These are phyloP conservation scores for Heliocidaris tuberculata DNA, from an alignment of 35 echinoderm and acorn worm species.

Conservation along the genomic window DNA sequence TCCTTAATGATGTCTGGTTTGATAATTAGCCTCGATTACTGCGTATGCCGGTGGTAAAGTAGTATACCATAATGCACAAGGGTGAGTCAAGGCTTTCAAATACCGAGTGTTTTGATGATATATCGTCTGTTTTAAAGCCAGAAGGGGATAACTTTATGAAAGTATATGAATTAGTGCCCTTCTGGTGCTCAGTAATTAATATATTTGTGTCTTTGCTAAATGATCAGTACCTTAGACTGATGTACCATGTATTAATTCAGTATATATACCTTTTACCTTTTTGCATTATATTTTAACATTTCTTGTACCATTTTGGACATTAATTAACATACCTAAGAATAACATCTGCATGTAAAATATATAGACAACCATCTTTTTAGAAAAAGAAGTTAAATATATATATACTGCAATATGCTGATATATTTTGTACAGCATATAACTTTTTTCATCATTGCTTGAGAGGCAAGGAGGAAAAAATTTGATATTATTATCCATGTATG, in stretches of 20 bases:
- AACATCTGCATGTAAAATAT: background rate
- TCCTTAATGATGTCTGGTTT: conserved; percentile 1
- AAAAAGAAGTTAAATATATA: too few species aligned
- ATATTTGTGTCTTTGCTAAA: background rate
- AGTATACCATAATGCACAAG: background rate
- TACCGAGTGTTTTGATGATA: background rate
- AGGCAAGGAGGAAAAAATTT: too few species aligned
- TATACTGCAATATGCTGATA: too few species aligned
- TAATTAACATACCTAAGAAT: background rate
- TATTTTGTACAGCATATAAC: too few species aligned
- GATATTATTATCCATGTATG: too few species aligned
- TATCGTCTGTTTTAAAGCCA: background rate
- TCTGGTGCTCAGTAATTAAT: background rate
- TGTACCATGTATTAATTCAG: background rate
- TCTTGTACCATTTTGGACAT: background rate
- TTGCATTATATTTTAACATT: background rate
- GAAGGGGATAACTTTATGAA: background rate
- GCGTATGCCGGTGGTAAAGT: background rate
- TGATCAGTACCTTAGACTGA: background rate
- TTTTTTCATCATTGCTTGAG: too few species aligned
- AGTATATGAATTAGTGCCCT: background rate
- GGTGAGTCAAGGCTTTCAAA: background rate
- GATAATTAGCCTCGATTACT: background rate
- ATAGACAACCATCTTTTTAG: too few species aligned
- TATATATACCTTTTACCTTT: background rate